phyloP scores from a whole-genome alignment of 2,888 invertebrate species.

The Gerris lacustris region DNA sequence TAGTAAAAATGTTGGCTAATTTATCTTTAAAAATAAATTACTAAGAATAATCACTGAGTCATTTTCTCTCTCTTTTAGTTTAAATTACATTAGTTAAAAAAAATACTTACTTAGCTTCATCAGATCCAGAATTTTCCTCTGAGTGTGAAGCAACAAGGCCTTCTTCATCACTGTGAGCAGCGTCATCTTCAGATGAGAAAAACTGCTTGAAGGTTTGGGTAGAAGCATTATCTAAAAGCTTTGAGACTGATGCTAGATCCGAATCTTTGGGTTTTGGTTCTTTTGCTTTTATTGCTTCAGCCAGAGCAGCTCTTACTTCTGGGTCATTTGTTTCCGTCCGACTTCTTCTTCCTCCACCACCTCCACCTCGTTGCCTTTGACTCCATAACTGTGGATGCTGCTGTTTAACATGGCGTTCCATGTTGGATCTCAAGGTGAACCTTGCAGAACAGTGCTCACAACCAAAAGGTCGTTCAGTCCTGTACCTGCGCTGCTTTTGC shows the following conservation, averaged over 20 bases:
- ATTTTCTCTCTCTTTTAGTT: no score
- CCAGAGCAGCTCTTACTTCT: conserved; percentile 33
- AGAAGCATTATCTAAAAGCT: conserved; percentile 61
- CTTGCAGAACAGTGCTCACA: conserved; percentile 83
- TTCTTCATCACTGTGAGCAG: conserved; percentile 52
- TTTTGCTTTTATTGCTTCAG: conserved; percentile 34
- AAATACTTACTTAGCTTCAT: conserved; percentile 53
- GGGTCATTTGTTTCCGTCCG: conserved; percentile 35
- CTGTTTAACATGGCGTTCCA: conserved; percentile 88
- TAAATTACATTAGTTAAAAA: no score
- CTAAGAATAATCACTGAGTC: no score
- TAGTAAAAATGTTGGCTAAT: no score
- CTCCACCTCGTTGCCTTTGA: conserved; percentile 37
- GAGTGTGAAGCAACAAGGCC: conserved; percentile 68
- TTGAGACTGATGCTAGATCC: conserved; percentile 66
- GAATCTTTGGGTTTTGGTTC: conserved; percentile 36
- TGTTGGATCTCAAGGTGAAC: conserved; percentile 83
- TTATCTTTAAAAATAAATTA: no score
- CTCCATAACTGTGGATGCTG: conserved; percentile 87
- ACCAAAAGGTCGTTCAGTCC: conserved; percentile 75
- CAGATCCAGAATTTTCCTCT: conserved; percentile 72
- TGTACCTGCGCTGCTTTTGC: conserved; percentile 75
- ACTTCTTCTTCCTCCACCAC: conserved; percentile 17
- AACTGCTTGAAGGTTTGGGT: conserved; percentile 51
- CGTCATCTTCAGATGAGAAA: conserved; percentile 37